Evolutionary conservation across 2,888 invertebrate genomes (phyloP), one percentile per base, ranked within the genome.

Genomic region (Eremobia ochroleuca): DNA sequence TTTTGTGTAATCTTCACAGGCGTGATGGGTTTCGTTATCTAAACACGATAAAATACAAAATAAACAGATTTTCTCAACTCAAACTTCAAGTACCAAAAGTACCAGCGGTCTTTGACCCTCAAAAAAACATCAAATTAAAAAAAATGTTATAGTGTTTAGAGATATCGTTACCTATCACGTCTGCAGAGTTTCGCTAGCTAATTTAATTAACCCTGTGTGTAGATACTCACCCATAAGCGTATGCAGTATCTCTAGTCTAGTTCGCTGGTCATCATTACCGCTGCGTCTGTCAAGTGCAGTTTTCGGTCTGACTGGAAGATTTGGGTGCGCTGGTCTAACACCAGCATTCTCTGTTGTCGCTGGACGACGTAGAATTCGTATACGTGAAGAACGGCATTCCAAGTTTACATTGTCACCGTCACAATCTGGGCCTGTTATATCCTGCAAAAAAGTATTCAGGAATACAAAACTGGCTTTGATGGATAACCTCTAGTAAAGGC

Each of bases 281-380:
- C 34, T 13, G 0, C 92, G 88, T 11, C 90, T 88, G 1, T 92
- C 93, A 4, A 90, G 78, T 0, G 96, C 96, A 0, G 96, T 96
- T 43, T 87, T 90, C 1, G 96, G 96, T 62, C 96, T 87, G 9
- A 82, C 87, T 0, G 92, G 92, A n/a, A 94, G 58, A n/a, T 77
- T 72, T 0, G 91, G 90, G 18, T 92, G 88, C 0, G 76, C 28
- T 0, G 94, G 94, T n/a, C 96, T 86, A 0, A 79, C 37, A 1
- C 96, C 96, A 0, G 91, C 94, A 40, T 93, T 91, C 74, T 95
- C 96, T 0, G 95, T 95, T 4, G 96, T 96, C 0, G 95, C 95
- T 3, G 96, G 96, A 4, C 96, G 93, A 5, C 92, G 91, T 0
- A 92, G 85, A 1, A 79, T 76, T 2, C 74, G 71, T 55, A 68